Percentiles rank a stretch among this genome's conserved stretches.
Conservation (phyloP, 2,888 invertebrate species). For the Anthoptus insignis region DNA sequence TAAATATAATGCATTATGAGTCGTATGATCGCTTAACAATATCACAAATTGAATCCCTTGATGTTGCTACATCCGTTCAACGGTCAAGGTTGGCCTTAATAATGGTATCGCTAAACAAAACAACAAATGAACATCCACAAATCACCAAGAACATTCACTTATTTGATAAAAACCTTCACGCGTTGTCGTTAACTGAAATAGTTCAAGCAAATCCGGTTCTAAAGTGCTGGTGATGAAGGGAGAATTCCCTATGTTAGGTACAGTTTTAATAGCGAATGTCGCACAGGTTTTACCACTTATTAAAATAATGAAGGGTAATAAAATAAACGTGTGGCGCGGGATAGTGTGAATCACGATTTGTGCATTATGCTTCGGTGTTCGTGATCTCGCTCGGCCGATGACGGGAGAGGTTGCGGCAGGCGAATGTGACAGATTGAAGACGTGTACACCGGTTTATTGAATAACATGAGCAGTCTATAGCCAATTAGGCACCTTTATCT, state of each 20-base stretch:
- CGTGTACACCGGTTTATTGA: background rate
- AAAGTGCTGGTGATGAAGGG: background rate
- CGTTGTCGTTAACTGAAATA: conserved; percentile 3
- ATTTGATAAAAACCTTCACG: conserved; percentile 27
- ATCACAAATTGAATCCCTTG: conserved; percentile 2
- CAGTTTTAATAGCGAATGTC: conserved; percentile 33
- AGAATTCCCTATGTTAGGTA: conserved; percentile 7
- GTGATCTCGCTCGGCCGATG: conserved; percentile 21
- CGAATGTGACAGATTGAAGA: conserved; percentile 21
- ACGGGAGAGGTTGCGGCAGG: background rate
- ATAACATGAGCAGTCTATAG: background rate
- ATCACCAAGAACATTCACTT: conserved; percentile 9
- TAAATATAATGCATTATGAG: background rate
- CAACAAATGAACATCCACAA: background rate
- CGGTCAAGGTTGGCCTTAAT: conserved; percentile 21
- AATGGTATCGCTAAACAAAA: conserved; percentile 11
- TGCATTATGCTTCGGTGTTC: conserved; percentile 56
- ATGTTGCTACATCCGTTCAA: conserved; percentile 19
- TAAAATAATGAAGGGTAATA: conserved; percentile 62
- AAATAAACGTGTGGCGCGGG: conserved; percentile 56
- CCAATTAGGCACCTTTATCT: background rate
- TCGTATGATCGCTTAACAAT: background rate
- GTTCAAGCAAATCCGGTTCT: conserved; percentile 11
- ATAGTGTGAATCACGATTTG: conserved; percentile 66
- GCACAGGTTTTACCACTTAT: conserved; percentile 55